A percentile compares a stretch with the other conserved stretches of the same genome.
Conservation (phyloP, 2,113 vertebrate genomes). For the Melanocharis versteri region DNA sequence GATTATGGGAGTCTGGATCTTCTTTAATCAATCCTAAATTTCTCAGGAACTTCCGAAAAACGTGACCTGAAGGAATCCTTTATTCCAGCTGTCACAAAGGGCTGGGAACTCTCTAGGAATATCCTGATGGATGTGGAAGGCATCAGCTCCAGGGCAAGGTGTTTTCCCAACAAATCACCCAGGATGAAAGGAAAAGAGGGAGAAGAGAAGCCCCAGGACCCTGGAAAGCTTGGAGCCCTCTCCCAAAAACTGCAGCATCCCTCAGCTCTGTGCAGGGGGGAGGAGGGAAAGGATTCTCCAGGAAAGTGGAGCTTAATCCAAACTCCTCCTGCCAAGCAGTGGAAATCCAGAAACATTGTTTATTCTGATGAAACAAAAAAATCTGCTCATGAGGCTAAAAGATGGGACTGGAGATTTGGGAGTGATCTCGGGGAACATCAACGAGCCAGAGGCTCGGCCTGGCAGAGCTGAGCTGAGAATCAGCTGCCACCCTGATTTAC, state of each 20-base stretch:
- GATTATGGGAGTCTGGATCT: not conserved
- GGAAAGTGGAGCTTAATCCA: not conserved
- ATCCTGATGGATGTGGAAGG: not conserved
- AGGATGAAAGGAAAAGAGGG: not conserved
- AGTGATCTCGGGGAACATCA: not conserved
- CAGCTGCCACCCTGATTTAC: not conserved
- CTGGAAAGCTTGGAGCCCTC: not conserved
- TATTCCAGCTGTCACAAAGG: not conserved
- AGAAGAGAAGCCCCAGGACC: not conserved
- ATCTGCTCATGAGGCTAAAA: not conserved
- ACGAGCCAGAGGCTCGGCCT: not conserved
- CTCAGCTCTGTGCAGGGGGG: not conserved
- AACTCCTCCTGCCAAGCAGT: not conserved
- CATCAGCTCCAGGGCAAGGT: not conserved
- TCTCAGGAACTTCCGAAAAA: not conserved
- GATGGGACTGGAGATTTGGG: not conserved
- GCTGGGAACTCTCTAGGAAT: not conserved
- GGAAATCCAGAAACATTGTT: not conserved
- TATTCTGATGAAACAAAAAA: not conserved
- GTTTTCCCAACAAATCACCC: not conserved
- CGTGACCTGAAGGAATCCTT: not conserved
- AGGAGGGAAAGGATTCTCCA: not conserved
- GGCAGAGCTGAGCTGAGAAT: not conserved
- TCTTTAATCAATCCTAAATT: not conserved
- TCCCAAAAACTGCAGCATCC: not conserved